Conservation (phyloP, 1,140 invertebrate genomes). For the Hylaeus volcanicus region DNA sequence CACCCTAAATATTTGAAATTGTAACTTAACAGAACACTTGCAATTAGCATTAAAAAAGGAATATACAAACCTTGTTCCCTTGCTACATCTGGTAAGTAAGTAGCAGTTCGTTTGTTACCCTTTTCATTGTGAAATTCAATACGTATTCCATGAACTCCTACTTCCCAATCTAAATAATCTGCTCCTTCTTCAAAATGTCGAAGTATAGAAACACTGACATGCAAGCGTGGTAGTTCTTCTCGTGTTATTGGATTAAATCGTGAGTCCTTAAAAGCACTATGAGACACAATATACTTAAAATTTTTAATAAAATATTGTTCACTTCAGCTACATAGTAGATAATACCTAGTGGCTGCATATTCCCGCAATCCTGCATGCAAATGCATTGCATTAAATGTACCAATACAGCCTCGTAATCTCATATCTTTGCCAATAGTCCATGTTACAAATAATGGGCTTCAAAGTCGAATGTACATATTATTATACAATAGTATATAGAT, state of each 20-base stretch:
- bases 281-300: slow-evolving; percentile 44
- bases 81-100: slow-evolving; percentile 98
- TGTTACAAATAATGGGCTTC: slow-evolving; percentile 98
- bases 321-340: neutral
- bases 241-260: slow-evolving; percentile 97
- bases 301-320: neutral
- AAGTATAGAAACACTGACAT: slow-evolving; percentile 97
- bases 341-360: slow-evolving; percentile 95
- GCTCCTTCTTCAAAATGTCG: slow-evolving; percentile 96
- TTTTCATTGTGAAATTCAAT: slow-evolving; percentile 98
- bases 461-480: slow-evolving; percentile 72
- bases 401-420: slow-evolving; percentile 94
- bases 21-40: neutral
- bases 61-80: slow-evolving; percentile 93
- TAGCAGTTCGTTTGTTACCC: slow-evolving; percentile 96
- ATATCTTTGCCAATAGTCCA: slow-evolving; percentile 98
- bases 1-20: slow-evolving; percentile 85
- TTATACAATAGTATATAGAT: slow-evolving; percentile 11
- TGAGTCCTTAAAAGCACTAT: slow-evolving; percentile 98
- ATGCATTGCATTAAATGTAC: slow-evolving; percentile 97
- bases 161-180: slow-evolving; percentile 98
- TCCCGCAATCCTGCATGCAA: slow-evolving; percentile 94
- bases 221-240: slow-evolving; percentile 95
- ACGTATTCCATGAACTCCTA: slow-evolving; percentile 98
- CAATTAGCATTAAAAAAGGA: neutral